Evolutionary conservation across 1,140 invertebrate species (phyloP), one percentile per base, ranked within the genome.

Genomic region (Oscheius sp.): DNA sequence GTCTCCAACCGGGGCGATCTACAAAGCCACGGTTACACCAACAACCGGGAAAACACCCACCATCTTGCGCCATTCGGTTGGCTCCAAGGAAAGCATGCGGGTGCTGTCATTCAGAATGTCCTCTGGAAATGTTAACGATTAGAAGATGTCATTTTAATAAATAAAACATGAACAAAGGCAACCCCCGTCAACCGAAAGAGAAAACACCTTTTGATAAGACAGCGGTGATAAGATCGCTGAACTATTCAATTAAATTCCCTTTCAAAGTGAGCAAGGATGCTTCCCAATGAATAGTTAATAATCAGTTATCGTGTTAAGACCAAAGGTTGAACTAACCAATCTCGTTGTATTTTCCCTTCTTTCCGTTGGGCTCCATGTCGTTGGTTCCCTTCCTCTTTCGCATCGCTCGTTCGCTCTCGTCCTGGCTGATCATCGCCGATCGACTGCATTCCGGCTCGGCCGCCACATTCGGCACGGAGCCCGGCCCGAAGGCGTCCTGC

Each of bases 51-150:
- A 10, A n/a, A 20, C 69, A 1, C 68, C 59, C 35, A 38, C 20
- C 18, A 58, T 79, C 49, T 36, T 26, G 52, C 68, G 74, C 36
- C 46, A 34, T 38, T 71, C 77, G 28, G 36, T 62, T 34, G 42
- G 49, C 13, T 4, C 49, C 35, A 69, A 28, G 18, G 38, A 23
- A n/a, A 76, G 29, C 38, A 36, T 74, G 18, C 46, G 58, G 7
- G 29, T 68, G 4, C 46, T 20, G 18, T 67, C 38, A 18, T 67
- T 79, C 36, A 64, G 42, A 10, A 46, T 34, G 31, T 38, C 35
- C 36, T 78, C 75, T 32, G 70, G 29, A 58, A n/a, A n/a, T n/a
- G n/a, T n/a, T n/a, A n/a, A n/a, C n/a, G n/a, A n/a, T n/a, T n/a
- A n/a, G n/a, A n/a, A n/a, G n/a, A n/a, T n/a, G n/a, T n/a, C n/a